Evolutionary conservation across 2,888 invertebrate species (phyloP).

Genomic region (Rhopalosiphum nymphaeae): DNA sequence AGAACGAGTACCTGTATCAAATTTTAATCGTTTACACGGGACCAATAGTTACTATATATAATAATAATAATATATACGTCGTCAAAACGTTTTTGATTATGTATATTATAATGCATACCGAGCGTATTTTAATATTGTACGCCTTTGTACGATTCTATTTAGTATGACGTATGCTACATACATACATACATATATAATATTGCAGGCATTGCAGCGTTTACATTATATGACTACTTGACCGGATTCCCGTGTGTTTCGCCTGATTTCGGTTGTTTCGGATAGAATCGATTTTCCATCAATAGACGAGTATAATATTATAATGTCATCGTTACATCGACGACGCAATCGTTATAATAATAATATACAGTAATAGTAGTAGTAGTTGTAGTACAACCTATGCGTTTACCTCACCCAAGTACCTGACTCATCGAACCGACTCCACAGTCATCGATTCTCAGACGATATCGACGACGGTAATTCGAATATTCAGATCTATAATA

Average conservation of each 20-base stretch:
- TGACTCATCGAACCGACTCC: neutral
- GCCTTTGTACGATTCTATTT: neutral
- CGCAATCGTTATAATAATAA: neutral
- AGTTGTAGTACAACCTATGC: neutral
- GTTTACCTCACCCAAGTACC: neutral
- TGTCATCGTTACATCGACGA: neutral
- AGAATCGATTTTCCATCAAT: neutral
- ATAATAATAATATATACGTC: neutral
- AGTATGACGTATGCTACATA: neutral
- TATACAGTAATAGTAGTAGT: too few species aligned
- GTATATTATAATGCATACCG: neutral
- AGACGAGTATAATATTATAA: neutral
- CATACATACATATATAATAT: neutral
- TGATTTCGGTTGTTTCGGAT: neutral
- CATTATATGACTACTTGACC: neutral
- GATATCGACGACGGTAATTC: neutral
- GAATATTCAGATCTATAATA: neutral
- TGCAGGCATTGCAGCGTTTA: neutral
- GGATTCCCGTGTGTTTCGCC: neutral
- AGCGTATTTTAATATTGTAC: neutral
- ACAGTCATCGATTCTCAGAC: neutral
- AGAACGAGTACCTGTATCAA: neutral
- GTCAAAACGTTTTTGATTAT: constrained; percentile 2
- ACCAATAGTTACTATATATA: neutral
- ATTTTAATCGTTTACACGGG: neutral